Conservation (phyloP, 2,113 vertebrate genomes). For the Urocynchramus pylzowi region DNA sequence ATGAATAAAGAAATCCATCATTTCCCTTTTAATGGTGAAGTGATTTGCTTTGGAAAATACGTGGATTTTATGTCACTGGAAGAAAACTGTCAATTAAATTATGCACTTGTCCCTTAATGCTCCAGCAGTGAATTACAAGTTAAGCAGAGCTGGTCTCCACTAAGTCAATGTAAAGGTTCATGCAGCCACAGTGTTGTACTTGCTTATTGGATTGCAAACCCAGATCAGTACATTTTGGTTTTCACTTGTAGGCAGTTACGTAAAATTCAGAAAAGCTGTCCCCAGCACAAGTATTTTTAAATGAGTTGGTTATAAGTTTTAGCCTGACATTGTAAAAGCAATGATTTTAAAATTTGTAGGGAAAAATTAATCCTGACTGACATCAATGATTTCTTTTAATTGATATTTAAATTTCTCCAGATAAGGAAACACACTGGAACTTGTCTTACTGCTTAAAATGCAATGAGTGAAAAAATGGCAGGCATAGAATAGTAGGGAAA, state of each 20-base stretch:
- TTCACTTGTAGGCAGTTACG: neutral
- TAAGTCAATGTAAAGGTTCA: neutral
- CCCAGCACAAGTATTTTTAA: neutral
- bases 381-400: neutral
- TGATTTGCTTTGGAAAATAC: neutral
- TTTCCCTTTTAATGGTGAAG: neutral
- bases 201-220: neutral
- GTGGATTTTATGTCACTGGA: neutral
- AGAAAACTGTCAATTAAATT: neutral
- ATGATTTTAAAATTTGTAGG: neutral
- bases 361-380: neutral
- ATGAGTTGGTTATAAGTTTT: neutral
- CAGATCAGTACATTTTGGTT: neutral
- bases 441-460: neutral
- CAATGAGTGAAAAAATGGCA: neutral
- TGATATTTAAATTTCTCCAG: neutral
- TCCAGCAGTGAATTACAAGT: neutral
- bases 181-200: neutral
- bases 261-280: neutral
- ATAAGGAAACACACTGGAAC: neutral
- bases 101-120: neutral
- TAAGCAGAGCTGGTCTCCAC: neutral
- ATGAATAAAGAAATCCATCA: neutral
- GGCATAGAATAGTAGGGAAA: neutral
- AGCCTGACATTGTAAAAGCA: neutral